These are phyloP conservation scores for Bombus confusus DNA, from an alignment of 1,140 invertebrate species.

Conservation along the genomic window DNA sequence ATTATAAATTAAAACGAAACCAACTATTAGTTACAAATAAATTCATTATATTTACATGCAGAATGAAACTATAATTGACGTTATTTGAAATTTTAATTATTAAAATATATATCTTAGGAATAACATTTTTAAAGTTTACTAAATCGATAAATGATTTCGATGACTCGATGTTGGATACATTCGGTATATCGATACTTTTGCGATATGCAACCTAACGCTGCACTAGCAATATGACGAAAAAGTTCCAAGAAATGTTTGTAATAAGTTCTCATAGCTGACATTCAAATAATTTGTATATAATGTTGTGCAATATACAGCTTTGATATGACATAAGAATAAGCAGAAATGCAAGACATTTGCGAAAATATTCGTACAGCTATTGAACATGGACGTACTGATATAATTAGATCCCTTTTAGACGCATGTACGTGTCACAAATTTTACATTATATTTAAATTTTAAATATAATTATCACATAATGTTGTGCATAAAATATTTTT, in stretches of 20 bases:
- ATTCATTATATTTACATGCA: not conserved
- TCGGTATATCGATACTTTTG: constrained; percentile 20
- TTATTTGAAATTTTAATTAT: not conserved
- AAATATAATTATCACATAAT: constrained; percentile 23
- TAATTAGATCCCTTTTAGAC: constrained; percentile 84
- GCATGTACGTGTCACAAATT: constrained; percentile 82
- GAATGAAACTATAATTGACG: not conserved
- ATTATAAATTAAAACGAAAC: not conserved
- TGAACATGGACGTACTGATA: constrained; percentile 85
- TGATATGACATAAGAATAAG: constrained; percentile 40
- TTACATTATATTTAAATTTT: constrained; percentile 39
- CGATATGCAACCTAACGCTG: constrained; percentile 14
- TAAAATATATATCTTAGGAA: not conserved
- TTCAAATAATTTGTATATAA: constrained; percentile 25
- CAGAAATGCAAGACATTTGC: constrained; percentile 81
- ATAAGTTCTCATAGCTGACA: constrained; percentile 45
- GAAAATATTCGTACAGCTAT: constrained; percentile 84
- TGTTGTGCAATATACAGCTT: constrained; percentile 35
- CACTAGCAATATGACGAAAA: not conserved
- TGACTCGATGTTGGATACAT: constrained; percentile 4
- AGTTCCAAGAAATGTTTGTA: constrained; percentile 32
- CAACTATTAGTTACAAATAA: not conserved
- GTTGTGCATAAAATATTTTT: not conserved
- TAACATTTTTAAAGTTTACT: constrained; percentile 7
- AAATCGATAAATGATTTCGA: constrained; percentile 26